Conservation (phyloP, 2,797 vertebrate species). For the Micropoecilia bifurca region DNA sequence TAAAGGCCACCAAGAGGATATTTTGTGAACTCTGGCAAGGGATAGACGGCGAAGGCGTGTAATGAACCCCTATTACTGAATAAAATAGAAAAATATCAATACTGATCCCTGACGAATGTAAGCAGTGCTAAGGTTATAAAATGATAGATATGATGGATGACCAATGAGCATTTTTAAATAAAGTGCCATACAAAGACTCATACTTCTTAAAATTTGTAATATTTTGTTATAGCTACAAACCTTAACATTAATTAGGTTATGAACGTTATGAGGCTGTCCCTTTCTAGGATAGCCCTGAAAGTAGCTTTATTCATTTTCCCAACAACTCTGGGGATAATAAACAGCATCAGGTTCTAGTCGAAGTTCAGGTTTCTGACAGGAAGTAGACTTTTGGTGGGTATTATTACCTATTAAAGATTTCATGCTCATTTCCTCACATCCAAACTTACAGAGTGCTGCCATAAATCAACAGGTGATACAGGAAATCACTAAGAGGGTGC, state of each 20-base stretch:
- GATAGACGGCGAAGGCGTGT: not conserved
- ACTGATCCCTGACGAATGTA: not conserved
- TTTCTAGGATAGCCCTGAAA: not conserved
- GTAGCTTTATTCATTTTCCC: not conserved
- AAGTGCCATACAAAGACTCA: not conserved
- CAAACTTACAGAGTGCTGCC: not conserved
- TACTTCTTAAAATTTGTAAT: not conserved
- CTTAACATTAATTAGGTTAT: not conserved
- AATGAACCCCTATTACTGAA: not conserved
- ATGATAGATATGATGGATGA: not conserved
- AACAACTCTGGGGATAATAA: not conserved
- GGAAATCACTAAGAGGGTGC: not conserved
- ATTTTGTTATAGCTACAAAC: not conserved
- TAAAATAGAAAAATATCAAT: not conserved
- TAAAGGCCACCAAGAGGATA: not conserved
- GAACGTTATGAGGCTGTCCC: not conserved
- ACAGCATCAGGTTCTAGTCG: not conserved
- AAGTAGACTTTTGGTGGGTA: not conserved
- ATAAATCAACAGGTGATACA: not conserved
- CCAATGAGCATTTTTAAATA: not conserved
- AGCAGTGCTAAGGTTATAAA: not conserved
- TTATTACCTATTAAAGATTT: not conserved
- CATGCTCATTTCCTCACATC: not conserved
- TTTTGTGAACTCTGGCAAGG: not conserved
- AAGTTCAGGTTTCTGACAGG: not conserved